phyloP scores from a whole-genome alignment of 2,888 invertebrate species.

The Ormia ochracea region DNA sequence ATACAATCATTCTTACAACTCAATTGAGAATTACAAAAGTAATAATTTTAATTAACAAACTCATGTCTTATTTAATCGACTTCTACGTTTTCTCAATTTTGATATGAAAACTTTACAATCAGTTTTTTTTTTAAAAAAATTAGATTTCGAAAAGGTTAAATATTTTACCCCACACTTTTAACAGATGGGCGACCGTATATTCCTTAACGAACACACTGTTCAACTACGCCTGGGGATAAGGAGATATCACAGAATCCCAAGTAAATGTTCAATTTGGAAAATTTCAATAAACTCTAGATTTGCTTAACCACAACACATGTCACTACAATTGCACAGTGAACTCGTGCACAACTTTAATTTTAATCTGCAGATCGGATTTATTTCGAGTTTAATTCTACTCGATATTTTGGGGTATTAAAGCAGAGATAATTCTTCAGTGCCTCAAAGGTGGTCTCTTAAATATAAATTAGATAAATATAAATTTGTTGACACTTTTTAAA shows the following conservation, averaged over 20 bases:
- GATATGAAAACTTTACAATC: neutral
- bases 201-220: neutral
- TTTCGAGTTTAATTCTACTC: too few species aligned
- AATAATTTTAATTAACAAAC: too few species aligned
- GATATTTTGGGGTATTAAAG: too few species aligned
- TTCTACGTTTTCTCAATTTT: neutral
- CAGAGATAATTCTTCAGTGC: too few species aligned
- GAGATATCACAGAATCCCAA: slow-evolving; percentile 11
- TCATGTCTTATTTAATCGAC: too few species aligned
- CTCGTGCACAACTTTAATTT: neutral
- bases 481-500: too few species aligned
- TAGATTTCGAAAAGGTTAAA: neutral
- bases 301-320: slow-evolving; percentile 43
- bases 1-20: too few species aligned
- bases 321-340: slow-evolving; percentile 15
- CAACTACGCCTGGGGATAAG: slow-evolving; percentile 21
- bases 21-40: too few species aligned
- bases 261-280: slow-evolving; percentile 3
- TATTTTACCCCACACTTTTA: neutral
- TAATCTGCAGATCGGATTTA: neutral
- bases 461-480: too few species aligned
- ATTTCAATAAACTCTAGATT: slow-evolving; percentile 43
- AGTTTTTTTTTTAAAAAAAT: neutral
- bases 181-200: neutral
- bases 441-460: too few species aligned